phyloP scores from a whole-genome alignment of 2,888 invertebrate genomes.

The Dasysyrphus albostriatus region DNA sequence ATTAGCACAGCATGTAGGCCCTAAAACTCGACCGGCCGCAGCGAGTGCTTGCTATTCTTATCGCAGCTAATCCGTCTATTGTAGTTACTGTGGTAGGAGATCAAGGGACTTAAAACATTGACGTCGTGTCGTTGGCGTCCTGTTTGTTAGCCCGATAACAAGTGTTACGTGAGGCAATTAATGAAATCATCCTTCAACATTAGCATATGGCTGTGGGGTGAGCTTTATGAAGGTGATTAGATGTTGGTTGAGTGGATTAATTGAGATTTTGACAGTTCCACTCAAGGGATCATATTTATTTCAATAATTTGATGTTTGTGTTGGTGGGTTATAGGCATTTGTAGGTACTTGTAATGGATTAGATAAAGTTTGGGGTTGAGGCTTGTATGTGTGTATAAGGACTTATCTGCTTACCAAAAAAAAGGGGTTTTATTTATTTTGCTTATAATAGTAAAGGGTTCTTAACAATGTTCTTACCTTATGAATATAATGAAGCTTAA shows the following conservation, averaged over 20 bases:
- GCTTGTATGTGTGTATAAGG: not conserved
- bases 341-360: constrained; percentile 54
- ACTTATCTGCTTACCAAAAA: not conserved
- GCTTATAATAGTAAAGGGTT: too few relatives aligned
- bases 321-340: not conserved
- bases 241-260: constrained; percentile 72
- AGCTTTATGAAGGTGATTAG: constrained; percentile 65
- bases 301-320: constrained; percentile 61
- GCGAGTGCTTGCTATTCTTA: not conserved
- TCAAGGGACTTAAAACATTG: not conserved
- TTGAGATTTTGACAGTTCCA: constrained; percentile 71
- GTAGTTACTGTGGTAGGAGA: not conserved
- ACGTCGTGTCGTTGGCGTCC: not conserved
- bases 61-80: not conserved
- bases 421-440: not conserved
- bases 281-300: constrained; percentile 71
- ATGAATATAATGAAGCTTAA: not conserved
- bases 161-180: constrained; percentile 73
- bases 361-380: constrained; percentile 34
- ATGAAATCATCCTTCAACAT: constrained; percentile 70
- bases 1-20: not conserved
- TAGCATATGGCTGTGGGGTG: constrained; percentile 62
- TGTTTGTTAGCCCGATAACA: not conserved
- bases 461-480: too few relatives aligned
- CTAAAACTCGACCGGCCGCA: not conserved